Conservation (phyloP, 2,888 invertebrate species). For the Adela reaumurella region DNA sequence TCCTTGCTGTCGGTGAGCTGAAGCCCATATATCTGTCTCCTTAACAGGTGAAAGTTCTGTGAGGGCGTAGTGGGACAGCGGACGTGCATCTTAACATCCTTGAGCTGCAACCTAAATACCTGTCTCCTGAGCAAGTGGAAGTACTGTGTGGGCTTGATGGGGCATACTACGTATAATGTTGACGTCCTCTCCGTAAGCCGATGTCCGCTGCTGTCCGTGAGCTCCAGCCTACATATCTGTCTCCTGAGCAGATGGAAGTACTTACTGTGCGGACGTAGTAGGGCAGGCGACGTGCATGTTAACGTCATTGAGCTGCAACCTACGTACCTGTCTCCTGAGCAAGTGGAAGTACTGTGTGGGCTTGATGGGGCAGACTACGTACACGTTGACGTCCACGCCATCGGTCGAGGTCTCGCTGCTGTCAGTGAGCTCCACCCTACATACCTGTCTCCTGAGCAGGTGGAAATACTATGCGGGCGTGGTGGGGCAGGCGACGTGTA, state of each 20-base stretch:
- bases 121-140: conserved; percentile 92
- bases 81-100: conserved; percentile 85
- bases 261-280: conserved; percentile 86
- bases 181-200: conserved; percentile 82
- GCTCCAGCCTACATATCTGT: conserved; percentile 81
- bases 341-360: conserved; percentile 97
- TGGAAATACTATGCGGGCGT: conserved; percentile 98
- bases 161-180: conserved; percentile 85
- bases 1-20: too few species aligned
- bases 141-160: conserved; percentile 94
- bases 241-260: conserved; percentile 92
- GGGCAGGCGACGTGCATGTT: conserved; percentile 87
- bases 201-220: conserved; percentile 75
- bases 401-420: conserved; percentile 77
- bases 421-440: too few species aligned
- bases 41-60: conserved; percentile 93
- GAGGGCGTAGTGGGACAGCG: conserved; percentile 90
- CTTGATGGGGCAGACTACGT: conserved; percentile 84
- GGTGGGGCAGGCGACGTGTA: conserved; percentile 84
- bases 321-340: conserved; percentile 79
- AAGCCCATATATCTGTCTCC: conserved; percentile 95
- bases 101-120: too few species aligned
- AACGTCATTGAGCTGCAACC: too few species aligned
- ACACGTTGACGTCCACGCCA: conserved; percentile 87
- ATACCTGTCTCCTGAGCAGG: conserved; percentile 83